phyloP scores from a whole-genome alignment of 2,888 invertebrate species.

The Frankliniella fusca region DNA sequence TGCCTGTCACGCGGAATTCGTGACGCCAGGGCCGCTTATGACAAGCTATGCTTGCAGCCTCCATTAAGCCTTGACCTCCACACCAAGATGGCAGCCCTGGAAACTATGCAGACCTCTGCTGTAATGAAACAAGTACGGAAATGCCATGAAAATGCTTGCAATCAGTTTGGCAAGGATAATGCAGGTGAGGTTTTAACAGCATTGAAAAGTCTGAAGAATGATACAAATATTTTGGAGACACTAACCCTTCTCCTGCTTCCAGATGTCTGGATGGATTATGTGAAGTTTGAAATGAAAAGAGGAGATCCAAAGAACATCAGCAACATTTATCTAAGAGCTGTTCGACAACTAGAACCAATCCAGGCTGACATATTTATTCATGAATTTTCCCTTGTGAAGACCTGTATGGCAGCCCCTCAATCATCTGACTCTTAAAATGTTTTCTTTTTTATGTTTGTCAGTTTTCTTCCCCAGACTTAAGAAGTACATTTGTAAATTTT shows the following conservation, averaged over 20 bases:
- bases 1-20: constrained; percentile 52
- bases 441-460: background rate
- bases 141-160: constrained; percentile 59
- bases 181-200: constrained; percentile 43
- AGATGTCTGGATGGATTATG: constrained; percentile 69
- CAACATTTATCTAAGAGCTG: constrained; percentile 59
- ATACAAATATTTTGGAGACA: background rate
- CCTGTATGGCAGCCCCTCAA: constrained; percentile 35
- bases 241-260: constrained; percentile 33
- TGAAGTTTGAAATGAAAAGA: constrained; percentile 62
- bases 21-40: constrained; percentile 60
- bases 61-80: constrained; percentile 61
- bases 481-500: too few relatives aligned
- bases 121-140: constrained; percentile 54
- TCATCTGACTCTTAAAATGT: background rate
- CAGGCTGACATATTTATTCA: constrained; percentile 55
- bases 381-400: constrained; percentile 53
- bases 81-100: constrained; percentile 55
- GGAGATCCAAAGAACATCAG: constrained; percentile 57
- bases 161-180: constrained; percentile 62
- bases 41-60: constrained; percentile 55
- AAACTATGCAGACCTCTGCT: constrained; percentile 47
- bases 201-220: background rate
- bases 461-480: background rate
- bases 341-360: constrained; percentile 54